Percentiles rank a stretch among this genome's conserved stretches.
Conservation (phyloP, 2,113 vertebrate genomes). For the Rissa tridactyla region DNA sequence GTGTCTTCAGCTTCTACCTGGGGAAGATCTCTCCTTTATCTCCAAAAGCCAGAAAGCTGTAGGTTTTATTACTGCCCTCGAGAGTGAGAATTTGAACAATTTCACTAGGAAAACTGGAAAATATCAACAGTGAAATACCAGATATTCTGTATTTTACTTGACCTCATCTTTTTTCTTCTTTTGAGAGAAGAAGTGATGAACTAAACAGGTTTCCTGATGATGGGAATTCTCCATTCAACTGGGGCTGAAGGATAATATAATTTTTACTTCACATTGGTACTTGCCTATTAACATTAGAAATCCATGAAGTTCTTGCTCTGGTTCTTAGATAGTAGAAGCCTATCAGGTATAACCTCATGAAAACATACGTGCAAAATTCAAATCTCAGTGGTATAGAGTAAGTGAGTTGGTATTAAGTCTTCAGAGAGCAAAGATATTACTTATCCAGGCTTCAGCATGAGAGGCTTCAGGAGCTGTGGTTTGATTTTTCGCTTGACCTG, state of each 20-base stretch:
- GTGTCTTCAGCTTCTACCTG: not conserved
- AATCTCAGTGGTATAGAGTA: not conserved
- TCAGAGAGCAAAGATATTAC: not conserved
- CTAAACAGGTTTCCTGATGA: not conserved
- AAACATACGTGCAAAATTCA: not conserved
- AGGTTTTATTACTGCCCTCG: not conserved
- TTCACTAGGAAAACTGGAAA: not conserved
- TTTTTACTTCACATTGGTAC: not conserved
- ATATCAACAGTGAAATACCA: not conserved
- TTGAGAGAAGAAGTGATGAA: not conserved
- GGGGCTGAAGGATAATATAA: not conserved
- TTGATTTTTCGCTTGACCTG: accelerated
- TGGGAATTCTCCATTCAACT: not conserved
- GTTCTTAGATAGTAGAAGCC: not conserved
- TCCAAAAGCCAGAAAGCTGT: not conserved
- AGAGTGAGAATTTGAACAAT: not conserved
- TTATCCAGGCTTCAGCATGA: not conserved
- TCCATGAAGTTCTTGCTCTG: not conserved
- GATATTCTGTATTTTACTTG: not conserved
- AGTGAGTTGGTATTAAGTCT: not conserved
- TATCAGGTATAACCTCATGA: not conserved
- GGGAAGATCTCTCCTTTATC: not conserved
- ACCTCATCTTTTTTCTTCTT: not conserved
- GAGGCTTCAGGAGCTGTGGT: not conserved
- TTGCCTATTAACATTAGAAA: not conserved